Evolutionary conservation across 2,113 vertebrate genomes (phyloP), one percentile per base, ranked within the genome.

Genomic region (Pseudopipra pipra): DNA sequence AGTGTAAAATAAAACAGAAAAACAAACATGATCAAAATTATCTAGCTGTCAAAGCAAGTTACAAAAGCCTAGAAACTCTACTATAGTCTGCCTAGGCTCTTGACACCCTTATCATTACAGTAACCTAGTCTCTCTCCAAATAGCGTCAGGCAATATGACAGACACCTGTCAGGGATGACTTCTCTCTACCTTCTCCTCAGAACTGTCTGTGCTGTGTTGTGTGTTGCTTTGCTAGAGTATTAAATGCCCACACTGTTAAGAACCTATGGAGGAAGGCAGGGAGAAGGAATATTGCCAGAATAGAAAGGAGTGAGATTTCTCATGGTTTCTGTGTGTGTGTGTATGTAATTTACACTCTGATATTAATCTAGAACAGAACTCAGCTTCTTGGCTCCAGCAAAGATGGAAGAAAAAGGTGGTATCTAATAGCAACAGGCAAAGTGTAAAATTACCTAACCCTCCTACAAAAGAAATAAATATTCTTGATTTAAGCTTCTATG

Each of bases 301-400:
- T 3, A 35, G 52, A 82, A 85, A 73, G 16, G 22, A 14, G 2
- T 24, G 65, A 75, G 35, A 51, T 49, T 72, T 31, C 13, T 75
- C 8, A 0, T 47, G 17, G n/a, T 44, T 77, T 52, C 51, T 77
- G 6, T 8, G 2, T 2, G 1, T 27, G 11, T n/a, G 1, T 27
- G 11, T n/a, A 2, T 3, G 4, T 28, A 43, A 76, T 75, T 86
- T 49, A 55, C 8, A 51, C 11, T 3, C 17, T 65, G 39, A 59
- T 21, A 37, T 47, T 67, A 75, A 63, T 43, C 43, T 39, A 83
- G 27, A 83, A 46, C 16, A 72, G 24, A 82, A 6, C 8, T 78
- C 9, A 67, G 5, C 18, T 61, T 92, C 51, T 44, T 67, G 21
- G 14, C 12, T 77, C 4, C 13, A 75, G 10, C 19, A 85, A 47